Evolutionary conservation across 2,888 invertebrate species (phyloP).

Genomic region (Mechanitis mazaeus): DNA sequence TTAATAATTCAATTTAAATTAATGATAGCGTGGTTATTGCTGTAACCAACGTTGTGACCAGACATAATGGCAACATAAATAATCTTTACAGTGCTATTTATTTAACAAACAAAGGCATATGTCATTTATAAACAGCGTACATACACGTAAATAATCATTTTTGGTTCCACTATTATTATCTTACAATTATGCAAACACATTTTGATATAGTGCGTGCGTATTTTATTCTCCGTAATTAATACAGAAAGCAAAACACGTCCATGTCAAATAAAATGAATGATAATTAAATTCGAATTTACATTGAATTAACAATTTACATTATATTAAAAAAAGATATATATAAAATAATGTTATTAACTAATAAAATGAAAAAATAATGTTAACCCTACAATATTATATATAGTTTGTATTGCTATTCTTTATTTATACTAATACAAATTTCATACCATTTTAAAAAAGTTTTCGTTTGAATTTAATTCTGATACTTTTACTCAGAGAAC

Average conservation of each 20-base stretch:
- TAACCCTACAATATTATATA: no score
- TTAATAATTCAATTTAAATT: conserved; percentile 43
- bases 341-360: no score
- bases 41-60: conserved; percentile 35
- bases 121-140: conserved; percentile 37
- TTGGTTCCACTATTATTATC: conserved; percentile 7
- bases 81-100: conserved; percentile 37
- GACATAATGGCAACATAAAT: conserved; percentile 40
- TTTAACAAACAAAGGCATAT: conserved; percentile 38
- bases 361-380: no score
- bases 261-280: conserved; percentile 18
- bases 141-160: conserved; percentile 30
- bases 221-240: background rate
- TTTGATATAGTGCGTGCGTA: background rate
- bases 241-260: conserved; percentile 19
- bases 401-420: no score
- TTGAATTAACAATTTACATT: background rate
- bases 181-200: conserved; percentile 8
- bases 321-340: no score
- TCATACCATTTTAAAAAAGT: no score
- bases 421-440: no score
- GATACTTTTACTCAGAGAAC: no score
- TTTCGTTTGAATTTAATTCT: no score
- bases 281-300: conserved; percentile 10
- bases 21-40: conserved; percentile 37